These are phyloP conservation scores for Drosophila longiperda DNA, from an alignment of 2,888 invertebrate species.

Conservation along the genomic window DNA sequence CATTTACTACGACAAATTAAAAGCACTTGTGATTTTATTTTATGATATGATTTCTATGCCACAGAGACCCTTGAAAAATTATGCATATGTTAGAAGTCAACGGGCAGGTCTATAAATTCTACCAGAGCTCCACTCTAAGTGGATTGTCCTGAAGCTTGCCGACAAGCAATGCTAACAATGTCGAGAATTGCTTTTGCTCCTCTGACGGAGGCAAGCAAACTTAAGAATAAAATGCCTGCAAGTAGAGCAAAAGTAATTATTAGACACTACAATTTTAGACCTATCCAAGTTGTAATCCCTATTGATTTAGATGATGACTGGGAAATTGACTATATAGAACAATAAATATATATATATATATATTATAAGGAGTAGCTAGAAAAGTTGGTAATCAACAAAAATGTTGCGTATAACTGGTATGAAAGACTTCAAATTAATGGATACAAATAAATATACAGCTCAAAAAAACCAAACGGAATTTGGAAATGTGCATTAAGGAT, in stretches of 20 bases:
- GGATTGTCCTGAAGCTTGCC: slow-evolving; percentile 36
- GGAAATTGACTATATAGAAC: not conserved
- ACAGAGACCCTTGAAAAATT: slow-evolving; percentile 70
- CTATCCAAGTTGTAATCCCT: not conserved
- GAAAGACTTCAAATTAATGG: not conserved
- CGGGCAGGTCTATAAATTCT: slow-evolving; percentile 72
- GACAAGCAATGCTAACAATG: slow-evolving; percentile 48
- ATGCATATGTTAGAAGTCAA: slow-evolving; percentile 78
- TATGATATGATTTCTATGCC: slow-evolving; percentile 69
- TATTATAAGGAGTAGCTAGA: not conserved
- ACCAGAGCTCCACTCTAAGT: slow-evolving; percentile 39
- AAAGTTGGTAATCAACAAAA: not conserved
- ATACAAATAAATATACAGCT: not conserved
- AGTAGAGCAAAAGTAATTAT: slow-evolving; percentile 2
- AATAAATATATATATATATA: not conserved
- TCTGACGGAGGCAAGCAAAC: not conserved
- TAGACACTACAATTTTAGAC: not conserved
- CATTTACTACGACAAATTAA: slow-evolving; percentile 74
- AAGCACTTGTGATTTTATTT: slow-evolving; percentile 80
- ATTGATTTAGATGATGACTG: not conserved
- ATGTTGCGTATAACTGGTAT: not conserved
- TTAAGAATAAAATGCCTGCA: not conserved
- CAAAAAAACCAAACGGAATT: not conserved
- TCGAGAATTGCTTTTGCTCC: slow-evolving; percentile 38
- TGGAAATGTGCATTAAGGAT: not conserved